Evolutionary conservation across 2,888 invertebrate species (phyloP).

Genomic region (Pseudococcus jackbeardsleyi): DNA sequence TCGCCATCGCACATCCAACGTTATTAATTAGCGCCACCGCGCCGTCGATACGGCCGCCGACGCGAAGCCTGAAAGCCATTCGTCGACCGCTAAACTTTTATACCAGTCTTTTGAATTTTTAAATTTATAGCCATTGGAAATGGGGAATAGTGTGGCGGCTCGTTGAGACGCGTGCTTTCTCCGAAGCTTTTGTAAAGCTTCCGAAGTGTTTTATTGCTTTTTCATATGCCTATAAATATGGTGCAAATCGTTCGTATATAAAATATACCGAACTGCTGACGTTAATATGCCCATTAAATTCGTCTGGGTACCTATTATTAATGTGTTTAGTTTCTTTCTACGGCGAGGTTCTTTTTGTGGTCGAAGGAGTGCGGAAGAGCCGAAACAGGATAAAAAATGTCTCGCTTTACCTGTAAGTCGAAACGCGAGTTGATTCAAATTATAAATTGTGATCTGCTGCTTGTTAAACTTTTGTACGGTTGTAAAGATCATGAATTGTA

Average conservation of each 20-base stretch:
- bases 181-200: not conserved
- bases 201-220: constrained; percentile 16
- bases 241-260: constrained; percentile 32
- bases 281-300: constrained; percentile 25
- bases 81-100: not conserved
- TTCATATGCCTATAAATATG: constrained; percentile 20
- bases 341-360: not conserved
- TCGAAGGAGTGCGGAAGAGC: too few species aligned
- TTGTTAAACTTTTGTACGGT: too few species aligned
- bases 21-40: constrained; percentile 9
- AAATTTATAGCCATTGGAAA: not conserved
- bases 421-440: too few species aligned
- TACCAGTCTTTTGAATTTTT: not conserved
- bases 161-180: not conserved
- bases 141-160: not conserved
- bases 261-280: not conserved
- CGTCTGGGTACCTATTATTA: not conserved
- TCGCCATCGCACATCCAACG: not conserved
- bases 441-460: too few species aligned
- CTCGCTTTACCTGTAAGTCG: not conserved
- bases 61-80: not conserved
- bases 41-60: not conserved
- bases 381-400: not conserved
- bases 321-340: not conserved
- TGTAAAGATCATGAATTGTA: too few species aligned